Conservation (phyloP, 92 coral and sea anemone genomes). For the Heteractis magnifica region DNA sequence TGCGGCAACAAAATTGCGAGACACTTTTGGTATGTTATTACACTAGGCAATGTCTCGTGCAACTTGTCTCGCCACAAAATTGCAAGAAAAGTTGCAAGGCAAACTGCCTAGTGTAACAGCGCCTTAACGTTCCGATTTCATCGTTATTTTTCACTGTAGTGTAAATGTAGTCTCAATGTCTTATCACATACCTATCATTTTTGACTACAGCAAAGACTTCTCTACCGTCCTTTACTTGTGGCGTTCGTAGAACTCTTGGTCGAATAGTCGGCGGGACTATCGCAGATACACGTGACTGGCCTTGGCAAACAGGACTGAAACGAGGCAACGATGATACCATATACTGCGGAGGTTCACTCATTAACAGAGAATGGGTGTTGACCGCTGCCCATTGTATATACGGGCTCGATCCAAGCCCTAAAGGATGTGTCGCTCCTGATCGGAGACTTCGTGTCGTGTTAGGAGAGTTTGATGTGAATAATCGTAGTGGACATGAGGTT, state of each 20-base stretch:
- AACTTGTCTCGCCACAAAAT: no score
- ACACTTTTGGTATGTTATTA: no score
- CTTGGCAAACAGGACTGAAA: conserved; percentile 85
- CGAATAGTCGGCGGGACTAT: conserved; percentile 75
- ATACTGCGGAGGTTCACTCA: conserved; percentile 77
- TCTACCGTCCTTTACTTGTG: conserved; percentile 38
- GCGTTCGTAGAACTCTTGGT: conserved; percentile 25
- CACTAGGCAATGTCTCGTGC: no score
- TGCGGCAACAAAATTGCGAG: no score
- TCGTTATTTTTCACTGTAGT: no score
- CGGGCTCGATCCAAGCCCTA: conserved; percentile 45
- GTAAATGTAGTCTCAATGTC: no score
- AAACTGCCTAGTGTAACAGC: no score
- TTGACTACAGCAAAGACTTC: not conserved
- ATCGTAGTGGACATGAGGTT: conserved; percentile 64
- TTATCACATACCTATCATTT: not conserved
- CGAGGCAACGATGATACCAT: conserved; percentile 40
- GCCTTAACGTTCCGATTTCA: no score
- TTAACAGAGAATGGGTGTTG: conserved; percentile 72
- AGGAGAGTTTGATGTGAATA: conserved; percentile 71
- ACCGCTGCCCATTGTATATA: conserved; percentile 83
- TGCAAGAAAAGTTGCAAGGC: no score
- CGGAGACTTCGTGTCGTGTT: conserved; percentile 53
- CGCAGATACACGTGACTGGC: conserved; percentile 66
- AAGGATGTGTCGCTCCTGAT: conserved; percentile 49